A percentile compares a stretch with the other conserved stretches of the same genome.
These are phyloP conservation scores for Ceramica pisi DNA, from an alignment of 2,888 invertebrate genomes.

Conservation along the genomic window DNA sequence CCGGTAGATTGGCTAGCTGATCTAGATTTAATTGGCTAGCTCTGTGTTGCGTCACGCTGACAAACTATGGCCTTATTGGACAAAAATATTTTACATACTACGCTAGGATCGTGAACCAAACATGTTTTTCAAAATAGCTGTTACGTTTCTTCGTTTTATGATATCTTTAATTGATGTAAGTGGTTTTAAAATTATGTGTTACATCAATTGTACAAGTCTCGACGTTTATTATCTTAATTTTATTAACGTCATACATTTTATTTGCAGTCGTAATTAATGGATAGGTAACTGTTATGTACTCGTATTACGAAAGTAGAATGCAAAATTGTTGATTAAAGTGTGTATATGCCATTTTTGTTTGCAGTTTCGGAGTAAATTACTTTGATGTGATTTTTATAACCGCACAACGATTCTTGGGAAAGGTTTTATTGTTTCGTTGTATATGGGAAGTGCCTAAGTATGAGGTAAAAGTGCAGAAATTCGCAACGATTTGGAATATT, in stretches of 20 bases:
- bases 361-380: slow-evolving; percentile 21
- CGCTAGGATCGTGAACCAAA: slow-evolving; percentile 53
- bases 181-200: slow-evolving; percentile 45
- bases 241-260: slow-evolving; percentile 20
- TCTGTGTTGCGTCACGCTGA: slow-evolving; percentile 56
- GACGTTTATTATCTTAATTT: slow-evolving; percentile 31
- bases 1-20: slow-evolving; percentile 50
- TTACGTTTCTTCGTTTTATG: slow-evolving; percentile 55
- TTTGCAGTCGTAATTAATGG: slow-evolving; percentile 27
- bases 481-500: slow-evolving; percentile 11
- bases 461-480: slow-evolving; percentile 15
- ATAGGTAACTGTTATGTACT: slow-evolving; percentile 16
- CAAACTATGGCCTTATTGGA: slow-evolving; percentile 54
- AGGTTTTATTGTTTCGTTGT: slow-evolving; percentile 41
- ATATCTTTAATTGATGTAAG: slow-evolving; percentile 59
- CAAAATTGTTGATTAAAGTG: not conserved
- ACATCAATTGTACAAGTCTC: slow-evolving; percentile 32
- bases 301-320: slow-evolving; percentile 29
- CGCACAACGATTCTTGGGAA: slow-evolving; percentile 28
- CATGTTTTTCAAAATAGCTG: slow-evolving; percentile 45
- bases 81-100: slow-evolving; percentile 56
- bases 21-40: slow-evolving; percentile 66
- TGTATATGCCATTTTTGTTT: slow-evolving; percentile 5
- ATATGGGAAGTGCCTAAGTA: slow-evolving; percentile 21
- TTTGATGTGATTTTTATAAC: slow-evolving; percentile 39